phyloP scores from a whole-genome alignment of 2,888 invertebrate genomes.

The Patella depressa region DNA sequence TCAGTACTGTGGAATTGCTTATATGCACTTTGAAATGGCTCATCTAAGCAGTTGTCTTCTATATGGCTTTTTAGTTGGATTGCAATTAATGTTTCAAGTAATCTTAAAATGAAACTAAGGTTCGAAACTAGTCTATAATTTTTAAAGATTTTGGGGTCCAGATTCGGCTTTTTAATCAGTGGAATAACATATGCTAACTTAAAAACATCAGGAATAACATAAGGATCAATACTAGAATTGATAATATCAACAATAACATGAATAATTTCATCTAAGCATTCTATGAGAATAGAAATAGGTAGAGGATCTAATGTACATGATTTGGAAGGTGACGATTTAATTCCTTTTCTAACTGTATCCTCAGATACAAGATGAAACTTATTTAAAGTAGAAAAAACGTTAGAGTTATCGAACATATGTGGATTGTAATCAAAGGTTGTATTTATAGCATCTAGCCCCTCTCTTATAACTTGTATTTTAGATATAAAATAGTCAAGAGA shows the following conservation, averaged over 20 bases:
- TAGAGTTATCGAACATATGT: background rate
- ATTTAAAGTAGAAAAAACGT: background rate
- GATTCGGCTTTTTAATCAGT: background rate
- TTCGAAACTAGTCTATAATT: conserved; percentile 1
- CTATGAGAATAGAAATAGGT: background rate
- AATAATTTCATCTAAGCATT: background rate
- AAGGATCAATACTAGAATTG: background rate
- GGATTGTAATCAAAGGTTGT: background rate
- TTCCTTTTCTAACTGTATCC: background rate
- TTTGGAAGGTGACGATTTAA: background rate
- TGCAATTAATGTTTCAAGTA: background rate
- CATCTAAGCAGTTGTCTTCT: background rate
- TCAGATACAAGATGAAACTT: background rate
- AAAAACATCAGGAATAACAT: no score
- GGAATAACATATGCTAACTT: background rate
- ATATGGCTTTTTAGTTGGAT: background rate
- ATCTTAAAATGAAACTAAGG: background rate
- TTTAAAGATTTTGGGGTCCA: background rate
- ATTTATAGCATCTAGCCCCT: background rate
- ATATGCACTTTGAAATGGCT: no score
- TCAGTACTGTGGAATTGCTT: no score
- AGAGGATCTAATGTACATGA: background rate
- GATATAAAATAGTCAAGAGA: background rate
- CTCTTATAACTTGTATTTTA: background rate
- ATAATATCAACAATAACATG: background rate